These are phyloP conservation scores for Pelvicachromis taeniatus DNA, from an alignment of 2,113 vertebrate species.

Conservation along the genomic window DNA sequence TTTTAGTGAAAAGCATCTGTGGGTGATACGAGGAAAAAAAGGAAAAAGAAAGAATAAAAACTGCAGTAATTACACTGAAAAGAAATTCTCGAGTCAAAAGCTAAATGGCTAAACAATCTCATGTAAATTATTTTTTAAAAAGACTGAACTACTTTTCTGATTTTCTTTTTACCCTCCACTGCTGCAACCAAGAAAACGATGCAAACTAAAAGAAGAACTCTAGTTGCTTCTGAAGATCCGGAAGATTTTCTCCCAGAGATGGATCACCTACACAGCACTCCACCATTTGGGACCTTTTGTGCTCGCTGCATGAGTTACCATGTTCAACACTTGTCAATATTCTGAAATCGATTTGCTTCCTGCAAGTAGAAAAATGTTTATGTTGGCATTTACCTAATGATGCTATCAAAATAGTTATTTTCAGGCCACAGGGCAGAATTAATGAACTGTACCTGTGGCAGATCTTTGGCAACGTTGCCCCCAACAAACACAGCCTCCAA, in stretches of 20 bases:
- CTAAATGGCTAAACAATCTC: not conserved
- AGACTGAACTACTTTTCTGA: not conserved
- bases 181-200: not conserved
- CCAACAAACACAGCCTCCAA: slow-evolving; percentile 89
- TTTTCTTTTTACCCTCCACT: not conserved
- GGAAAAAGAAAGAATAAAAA: not conserved
- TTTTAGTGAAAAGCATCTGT: not conserved
- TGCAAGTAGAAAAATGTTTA: slow-evolving; percentile 12
- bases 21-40: not conserved
- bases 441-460: slow-evolving; percentile 80
- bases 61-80: not conserved
- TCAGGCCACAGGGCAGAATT: not conserved
- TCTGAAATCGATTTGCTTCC: slow-evolving; percentile 87
- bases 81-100: not conserved
- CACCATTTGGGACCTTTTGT: slow-evolving; percentile 79
- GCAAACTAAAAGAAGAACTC: slow-evolving; percentile 63
- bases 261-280: slow-evolving; percentile 85
- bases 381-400: not conserved
- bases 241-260: slow-evolving; percentile 77
- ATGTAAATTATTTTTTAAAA: not conserved
- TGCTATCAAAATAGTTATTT: not conserved
- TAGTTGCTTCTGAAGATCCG: slow-evolving; percentile 83
- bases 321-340: slow-evolving; percentile 89
- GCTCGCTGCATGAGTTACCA: slow-evolving; percentile 83
- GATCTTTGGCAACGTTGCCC: slow-evolving; percentile 86